Evolutionary conservation across 1,140 invertebrate species (phyloP), one percentile per base, ranked within the genome.

Genomic region (Maconellicoccus hirsutus): DNA sequence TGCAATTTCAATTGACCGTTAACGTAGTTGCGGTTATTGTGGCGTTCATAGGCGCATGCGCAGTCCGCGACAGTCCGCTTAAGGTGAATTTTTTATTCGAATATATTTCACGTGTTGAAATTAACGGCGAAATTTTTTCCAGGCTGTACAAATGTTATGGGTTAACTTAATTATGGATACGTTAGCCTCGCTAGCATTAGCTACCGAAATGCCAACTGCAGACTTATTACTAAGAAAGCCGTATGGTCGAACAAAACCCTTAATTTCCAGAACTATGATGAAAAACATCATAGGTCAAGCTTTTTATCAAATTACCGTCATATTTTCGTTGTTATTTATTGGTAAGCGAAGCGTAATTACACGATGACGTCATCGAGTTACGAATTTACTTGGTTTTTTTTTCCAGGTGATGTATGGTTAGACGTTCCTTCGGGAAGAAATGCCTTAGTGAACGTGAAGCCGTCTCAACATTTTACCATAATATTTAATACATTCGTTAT

Each of bases 91-190:
- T 27, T 71, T n/a, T 19, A n/a, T 38, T 39, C 21, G 2, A 21
- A 38, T 70, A 38, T 16, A 16, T 7, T 39, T 8, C 10, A 3
- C 2, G 10, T 38, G 33, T 69, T 69, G 21, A 6, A 33, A 33
- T 33, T 33, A 6, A 52, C 42, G n/a, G n/a, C n/a, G n/a, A n/a
- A n/a, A n/a, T n/a, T 12, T 52, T 8, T 75, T 76, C 33, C 79
- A 94, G 87, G 97, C 97, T 76, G 96, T 99, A 70, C 97, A 99
- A 87, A 99, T 99, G 97, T 87, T 99, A 76, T 99, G 97, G 97
- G 96, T 99, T 63, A 99, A 99, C 81, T 84, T 99, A 59, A 99
- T 99, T 79, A 99, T 99, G 97, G 97, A 99, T 85, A 99, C 97
- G 16, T 83, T 99, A 70, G 98, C 98, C 71, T 99, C 97, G 0